Base-by-base conservation (phyloP, 2,888 invertebrate genomes). In the Ormyrus labotus region DNA sequence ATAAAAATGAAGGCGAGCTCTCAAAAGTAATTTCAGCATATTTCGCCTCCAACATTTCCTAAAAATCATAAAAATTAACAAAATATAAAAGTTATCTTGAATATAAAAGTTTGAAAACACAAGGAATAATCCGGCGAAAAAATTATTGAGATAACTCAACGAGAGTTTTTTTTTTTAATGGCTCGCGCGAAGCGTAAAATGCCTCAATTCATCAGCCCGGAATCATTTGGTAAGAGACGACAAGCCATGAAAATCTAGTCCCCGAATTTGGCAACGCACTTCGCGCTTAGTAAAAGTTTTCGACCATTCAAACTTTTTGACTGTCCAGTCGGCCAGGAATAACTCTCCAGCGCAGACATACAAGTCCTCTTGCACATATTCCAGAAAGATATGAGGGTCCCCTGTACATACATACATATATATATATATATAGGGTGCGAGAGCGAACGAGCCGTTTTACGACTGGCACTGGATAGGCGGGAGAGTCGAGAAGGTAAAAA, bases 371-470 rank as follows among this genome's bases (percentile, higher is more conserved):
- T 67, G 34, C 34, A 34, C 34, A 34, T 13, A n/a, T 10, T 19
- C 13, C 47, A 3, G 55, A 70, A 48, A 6, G 19, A 10, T 58
- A 19, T 47, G 7, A 63, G 10, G 7, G 13, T 60, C 60, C 5
- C 19, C 8, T 19, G 47, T 6, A 6, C 48, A 69, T 57, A 48
- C 10, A 53, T 68, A 47, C 57, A 8, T 6, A n/a, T 57, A 13
- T 48, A 6, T 45, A 19, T 11, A 13, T 7, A 10, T 61, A 51
- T 58, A 69, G 7, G 51, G 19, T 34, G 7, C 6, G 13, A 55
- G 68, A 68, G 50, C 83, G 85, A 84, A 84, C 83, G 68, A 78
- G 76, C 80, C 81, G 83, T 70, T 84, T 85, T 85, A 85, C 82
- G 85, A 83, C 85, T 83, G 71, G 65, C 34, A 79, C 61, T 67